Evolutionary conservation across 30 jellyfish, hydroid and myxozoan species (phyloP).

Genomic region (Chrysaora quinquecirrha): DNA sequence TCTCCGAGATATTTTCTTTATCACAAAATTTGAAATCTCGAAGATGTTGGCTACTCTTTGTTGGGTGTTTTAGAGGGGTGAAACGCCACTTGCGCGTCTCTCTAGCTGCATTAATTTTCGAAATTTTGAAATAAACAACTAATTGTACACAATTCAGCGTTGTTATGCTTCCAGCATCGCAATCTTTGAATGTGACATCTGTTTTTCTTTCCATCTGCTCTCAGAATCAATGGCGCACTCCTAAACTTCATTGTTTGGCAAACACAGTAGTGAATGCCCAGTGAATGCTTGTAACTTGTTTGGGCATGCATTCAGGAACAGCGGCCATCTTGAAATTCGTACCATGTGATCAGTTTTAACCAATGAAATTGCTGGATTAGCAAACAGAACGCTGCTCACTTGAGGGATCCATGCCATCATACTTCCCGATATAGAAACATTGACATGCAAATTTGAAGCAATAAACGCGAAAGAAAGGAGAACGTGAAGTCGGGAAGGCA

Average conservation of each 20-base stretch:
- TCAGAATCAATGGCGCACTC: conserved; percentile 3
- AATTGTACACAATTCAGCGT: too few relatives aligned
- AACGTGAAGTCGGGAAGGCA: too few relatives aligned
- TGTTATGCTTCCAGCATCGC: not conserved
- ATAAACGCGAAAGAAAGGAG: not conserved
- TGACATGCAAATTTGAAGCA: conserved; percentile 3
- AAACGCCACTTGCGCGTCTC: too few relatives aligned
- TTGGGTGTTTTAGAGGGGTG: too few relatives aligned
- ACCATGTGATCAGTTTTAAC: conserved; percentile 57
- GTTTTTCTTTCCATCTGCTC: not conserved
- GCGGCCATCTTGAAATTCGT: conserved; percentile 55
- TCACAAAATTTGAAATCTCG: too few relatives aligned
- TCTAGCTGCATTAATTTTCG: too few relatives aligned
- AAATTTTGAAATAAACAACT: too few relatives aligned
- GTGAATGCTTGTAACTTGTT: conserved; percentile 1
- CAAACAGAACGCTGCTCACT: conserved; percentile 77
- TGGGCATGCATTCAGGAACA: conserved; percentile 7
- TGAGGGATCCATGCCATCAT: conserved; percentile 76
- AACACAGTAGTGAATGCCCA: not conserved
- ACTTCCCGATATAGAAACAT: conserved; percentile 78
- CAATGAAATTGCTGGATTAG: conserved; percentile 27
- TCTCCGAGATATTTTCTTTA: too few relatives aligned
- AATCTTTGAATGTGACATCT: conserved; percentile 5
- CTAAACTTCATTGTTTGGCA: conserved; percentile 3
- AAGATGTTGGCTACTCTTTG: too few relatives aligned